Evolutionary conservation across 1,140 invertebrate genomes (phyloP), one percentile per base, ranked within the genome.

Genomic region (Nasonia longicornis): DNA sequence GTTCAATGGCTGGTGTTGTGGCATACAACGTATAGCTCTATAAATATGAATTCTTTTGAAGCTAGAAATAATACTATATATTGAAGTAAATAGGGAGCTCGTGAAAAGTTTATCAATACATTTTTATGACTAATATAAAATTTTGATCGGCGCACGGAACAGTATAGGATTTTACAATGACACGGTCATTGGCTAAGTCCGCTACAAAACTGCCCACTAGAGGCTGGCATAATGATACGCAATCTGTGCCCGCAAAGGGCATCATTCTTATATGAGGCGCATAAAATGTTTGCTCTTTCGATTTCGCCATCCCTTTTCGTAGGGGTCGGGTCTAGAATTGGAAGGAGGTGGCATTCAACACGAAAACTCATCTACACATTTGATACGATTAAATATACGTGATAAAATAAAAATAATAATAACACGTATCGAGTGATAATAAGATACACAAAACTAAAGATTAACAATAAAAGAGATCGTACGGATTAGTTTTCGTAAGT

Each of bases 241-340:
- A 67, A 64, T 7, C n/a, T 26, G 63, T 79, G 31, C 26, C n/a
- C 16, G 16, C 7, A 52, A 79, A 52, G 20, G 31, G 35, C 74
- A 48, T 45, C 35, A 42, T 52, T 74, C 66, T 52, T 45, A 26
- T n/a, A 77, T 76, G 52, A 66, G 42, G 48, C 64, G 26, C 22
- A 74, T 81, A 67, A 26, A 26, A 16, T 64, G 14, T 63, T 71
- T 22, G 42, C 22, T 77, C 75, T 74, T 78, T 80, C 82, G 87
- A 89, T 89, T 89, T 90, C 87, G 86, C 84, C 86, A 87, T 89
- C 87, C 87, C 87, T 89, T 90, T 90, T 90, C 89, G 86, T 90
- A 89, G 89, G 89, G 89, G 89, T 90, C 89, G 89, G 89, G 89
- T 89, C 80, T 85, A 80, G 79, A 85, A 86, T 71, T 82, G 85